Conservation (phyloP, 2,113 vertebrate species). For the Tretioscincus oriximinensis region DNA sequence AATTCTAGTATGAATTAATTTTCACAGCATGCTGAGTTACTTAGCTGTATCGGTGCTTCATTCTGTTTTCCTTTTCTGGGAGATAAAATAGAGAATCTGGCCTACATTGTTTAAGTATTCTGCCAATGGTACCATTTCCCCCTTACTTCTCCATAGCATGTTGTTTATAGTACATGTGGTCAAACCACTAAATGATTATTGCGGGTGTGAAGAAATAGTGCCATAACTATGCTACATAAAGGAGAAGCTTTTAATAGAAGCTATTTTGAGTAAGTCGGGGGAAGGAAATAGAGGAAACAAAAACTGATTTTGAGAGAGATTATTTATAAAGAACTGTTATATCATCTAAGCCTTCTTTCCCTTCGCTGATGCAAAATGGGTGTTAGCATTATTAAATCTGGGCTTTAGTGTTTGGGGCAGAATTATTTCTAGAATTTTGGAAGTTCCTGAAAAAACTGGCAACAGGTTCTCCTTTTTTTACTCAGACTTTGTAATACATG, state of each 20-base stretch:
- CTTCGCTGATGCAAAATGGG: not conserved
- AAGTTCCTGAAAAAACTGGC: not conserved
- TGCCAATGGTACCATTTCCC: not conserved
- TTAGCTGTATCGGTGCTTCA: not conserved
- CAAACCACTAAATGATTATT: conserved; percentile 12
- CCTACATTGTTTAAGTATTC: not conserved
- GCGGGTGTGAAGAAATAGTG: conserved; percentile 13
- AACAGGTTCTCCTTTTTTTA: not conserved
- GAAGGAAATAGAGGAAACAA: not conserved
- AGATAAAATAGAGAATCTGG: not conserved
- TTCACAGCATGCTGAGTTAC: not conserved
- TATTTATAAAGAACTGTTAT: conserved; percentile 22
- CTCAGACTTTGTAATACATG: not conserved
- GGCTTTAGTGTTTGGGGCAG: conserved; percentile 22
- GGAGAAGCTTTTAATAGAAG: conserved; percentile 20
- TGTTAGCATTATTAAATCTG: conserved; percentile 31
- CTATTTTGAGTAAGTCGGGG: conserved; percentile 28
- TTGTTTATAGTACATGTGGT: not conserved
- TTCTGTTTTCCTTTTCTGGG: not conserved
- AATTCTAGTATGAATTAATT: not conserved
- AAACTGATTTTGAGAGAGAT: conserved; percentile 24
- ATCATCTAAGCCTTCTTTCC: not conserved
- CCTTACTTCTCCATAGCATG: not conserved
- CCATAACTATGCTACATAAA: conserved; percentile 5
- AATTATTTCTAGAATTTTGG: not conserved